Evolutionary conservation across 2,888 invertebrate genomes (phyloP), one percentile per base, ranked within the genome.

Genomic region (Cosmia trapezina): DNA sequence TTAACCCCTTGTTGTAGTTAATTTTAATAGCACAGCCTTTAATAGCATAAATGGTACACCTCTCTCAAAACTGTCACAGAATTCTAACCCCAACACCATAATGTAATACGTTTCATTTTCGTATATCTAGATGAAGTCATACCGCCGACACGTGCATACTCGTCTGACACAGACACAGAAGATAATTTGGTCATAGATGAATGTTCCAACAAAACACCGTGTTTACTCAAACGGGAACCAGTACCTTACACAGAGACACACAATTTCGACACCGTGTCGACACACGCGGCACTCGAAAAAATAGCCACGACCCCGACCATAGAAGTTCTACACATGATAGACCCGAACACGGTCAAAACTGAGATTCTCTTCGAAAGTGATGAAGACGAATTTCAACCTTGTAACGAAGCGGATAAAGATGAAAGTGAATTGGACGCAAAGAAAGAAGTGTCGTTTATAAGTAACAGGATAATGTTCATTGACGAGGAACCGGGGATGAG

Each of bases 361-460:
- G 83, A 82, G 49, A 75, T 65, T 70, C 0, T 71, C n/a, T 66
- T 74, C 17, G 60, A 78, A 28, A 60, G 71, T 59, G 83, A 84
- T 12, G 61, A 69, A 33, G 81, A 82, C 6, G 83, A 85, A 7
- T 51, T 41, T 67, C 37, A 45, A 14, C 54, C 64, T 53, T 41
- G 12, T 57, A 4, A 0, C 1, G n/a, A 53, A 14, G 14, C 5
- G 0, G 5, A 43, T 72, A 64, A n/a, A 9, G 51, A 12, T 22
- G 22, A 53, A 19, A 61, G 12, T 68, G 8, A 53, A 37, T 17
- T 64, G 33, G 7, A n/a, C 6, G 4, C 12, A 43, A 43, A n/a
- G 8, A 19, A 45, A 43, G 17, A 28, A 9, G 41, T 22, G 4
- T n/a, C 67, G 9, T 41, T 41, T 53, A 63, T 79, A 45, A 59